Base-by-base conservation (phyloP, 2,113 vertebrate genomes). In the Hemichromis elongatus region DNA sequence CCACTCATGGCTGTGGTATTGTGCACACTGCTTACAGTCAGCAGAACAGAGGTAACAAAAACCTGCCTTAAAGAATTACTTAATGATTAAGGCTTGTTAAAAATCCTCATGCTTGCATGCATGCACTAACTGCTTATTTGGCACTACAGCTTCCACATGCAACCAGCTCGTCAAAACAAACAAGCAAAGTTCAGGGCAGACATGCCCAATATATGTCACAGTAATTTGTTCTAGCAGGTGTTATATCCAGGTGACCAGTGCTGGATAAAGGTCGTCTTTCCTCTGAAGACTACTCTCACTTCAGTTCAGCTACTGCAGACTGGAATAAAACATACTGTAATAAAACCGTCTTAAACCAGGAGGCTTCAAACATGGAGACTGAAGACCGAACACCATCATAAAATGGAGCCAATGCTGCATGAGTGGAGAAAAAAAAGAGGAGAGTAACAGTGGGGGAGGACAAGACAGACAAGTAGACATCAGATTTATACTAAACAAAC, bases 361-460 rank as follows among this genome's bases (percentile, higher is more conserved):
- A 89, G 13, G 79, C 73, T 75, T 85, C 56, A 68, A 56, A 77
- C 1, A 93, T 95, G 52, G 78, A 91, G 45, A 28, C 81, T 7
- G 87, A 85, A 9, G 92, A 91, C 50, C 10, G 33, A 80, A 85
- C 0, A 0, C 81, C 61, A 7, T 73, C 9, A 45, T 79, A 88
- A 85, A 92, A 91, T 14, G 78, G 78, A 80, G 82, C 56, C 66
- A 80, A 0, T 1, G 78, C 91, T 95, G 92, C 47, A 79, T 35
- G 63, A 66, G 61, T 79, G 59, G 86, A 55, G 54, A 79, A 2
- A 66, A 2, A 66, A 42, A 18, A 42, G 19, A 79, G 13, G 19
- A 18, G 14, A 37, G 66, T 21, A 55, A 40, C 40, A 30, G 81
- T 35, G 24, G 37, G 33, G 52, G 63, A 45, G 35, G 35, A 80